A percentile compares a stretch with the other conserved stretches of the same genome.
These are phyloP conservation scores for Tympanoctomys barrerae DNA, from an alignment of 2,797 vertebrate species.

Conservation along the genomic window DNA sequence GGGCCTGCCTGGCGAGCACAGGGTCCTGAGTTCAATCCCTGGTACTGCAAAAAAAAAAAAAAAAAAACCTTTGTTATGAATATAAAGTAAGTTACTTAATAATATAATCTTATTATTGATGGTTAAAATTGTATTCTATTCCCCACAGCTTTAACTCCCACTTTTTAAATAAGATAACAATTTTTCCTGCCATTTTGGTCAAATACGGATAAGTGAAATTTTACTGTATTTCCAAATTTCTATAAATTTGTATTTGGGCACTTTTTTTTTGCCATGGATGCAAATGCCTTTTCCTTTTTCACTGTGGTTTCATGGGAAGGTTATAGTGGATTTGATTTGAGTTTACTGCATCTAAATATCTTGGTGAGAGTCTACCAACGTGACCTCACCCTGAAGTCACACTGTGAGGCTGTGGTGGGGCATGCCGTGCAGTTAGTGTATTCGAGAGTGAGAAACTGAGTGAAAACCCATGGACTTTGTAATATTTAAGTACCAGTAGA, in stretches of 20 bases:
- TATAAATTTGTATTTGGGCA: conserved; percentile 50
- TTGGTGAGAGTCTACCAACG: conserved; percentile 5
- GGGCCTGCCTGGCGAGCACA: no score
- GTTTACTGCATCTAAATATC: conserved; percentile 36
- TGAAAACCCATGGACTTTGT: not conserved
- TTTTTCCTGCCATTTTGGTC: conserved; percentile 45
- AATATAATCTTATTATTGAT: conserved; percentile 44
- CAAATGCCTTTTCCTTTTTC: conserved; percentile 45
- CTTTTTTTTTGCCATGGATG: conserved; percentile 55
- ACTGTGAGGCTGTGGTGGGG: not conserved
- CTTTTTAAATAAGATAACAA: not conserved
- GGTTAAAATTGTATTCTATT: not conserved
- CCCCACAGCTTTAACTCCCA: not conserved
- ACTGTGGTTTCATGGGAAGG: not conserved
- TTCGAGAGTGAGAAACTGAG: not conserved
- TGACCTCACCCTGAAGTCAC: conserved; percentile 38
- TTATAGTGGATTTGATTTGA: not conserved
- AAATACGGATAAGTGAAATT: conserved; percentile 49
- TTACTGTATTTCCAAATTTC: conserved; percentile 67
- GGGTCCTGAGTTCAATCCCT: no score
- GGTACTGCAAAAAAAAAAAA: no score
- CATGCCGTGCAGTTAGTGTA: not conserved
- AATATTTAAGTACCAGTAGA: conserved; percentile 44
- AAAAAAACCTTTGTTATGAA: not conserved
- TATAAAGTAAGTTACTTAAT: conserved; percentile 34